Evolutionary conservation across 2,113 vertebrate genomes (phyloP).

Genomic region (Poicephalus meyeri): DNA sequence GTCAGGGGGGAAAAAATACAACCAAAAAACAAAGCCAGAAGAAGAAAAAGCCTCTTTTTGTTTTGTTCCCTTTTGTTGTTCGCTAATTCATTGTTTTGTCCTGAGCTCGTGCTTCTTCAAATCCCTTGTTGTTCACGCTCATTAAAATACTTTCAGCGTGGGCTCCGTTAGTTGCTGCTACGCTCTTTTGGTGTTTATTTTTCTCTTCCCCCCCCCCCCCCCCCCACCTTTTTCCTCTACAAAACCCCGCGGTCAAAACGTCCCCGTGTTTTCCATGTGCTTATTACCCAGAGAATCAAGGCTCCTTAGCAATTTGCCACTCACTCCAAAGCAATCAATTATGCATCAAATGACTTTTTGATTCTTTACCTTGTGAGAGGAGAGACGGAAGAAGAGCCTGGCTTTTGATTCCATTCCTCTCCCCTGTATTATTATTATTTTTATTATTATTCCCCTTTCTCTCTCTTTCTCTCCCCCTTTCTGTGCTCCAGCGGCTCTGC

Average conservation of each 20-base stretch:
- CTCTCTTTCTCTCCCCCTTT: background rate
- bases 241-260: constrained; percentile 65
- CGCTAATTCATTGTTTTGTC: constrained; percentile 67
- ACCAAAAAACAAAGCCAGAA: background rate
- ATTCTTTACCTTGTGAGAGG: constrained; percentile 72
- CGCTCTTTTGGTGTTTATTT: constrained; percentile 30
- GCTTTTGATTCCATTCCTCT: constrained; percentile 10
- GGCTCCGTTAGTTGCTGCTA: background rate
- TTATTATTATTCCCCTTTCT: constrained; percentile 51
- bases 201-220: background rate
- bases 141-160: constrained; percentile 63
- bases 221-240: background rate
- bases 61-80: constrained; percentile 35
- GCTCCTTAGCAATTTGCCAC: constrained; percentile 64
- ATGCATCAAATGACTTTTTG: constrained; percentile 79
- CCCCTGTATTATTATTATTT: constrained; percentile 56
- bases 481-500: constrained; percentile 35
- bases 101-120: background rate
- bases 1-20: background rate
- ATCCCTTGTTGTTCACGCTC: constrained; percentile 44
- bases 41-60: background rate
- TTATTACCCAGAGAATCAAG: constrained; percentile 68
- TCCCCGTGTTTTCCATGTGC: constrained; percentile 43
- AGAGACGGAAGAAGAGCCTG: constrained; percentile 23
- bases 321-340: constrained; percentile 77